Conservation (phyloP, 2,113 vertebrate species). For the Sitta europaea region DNA sequence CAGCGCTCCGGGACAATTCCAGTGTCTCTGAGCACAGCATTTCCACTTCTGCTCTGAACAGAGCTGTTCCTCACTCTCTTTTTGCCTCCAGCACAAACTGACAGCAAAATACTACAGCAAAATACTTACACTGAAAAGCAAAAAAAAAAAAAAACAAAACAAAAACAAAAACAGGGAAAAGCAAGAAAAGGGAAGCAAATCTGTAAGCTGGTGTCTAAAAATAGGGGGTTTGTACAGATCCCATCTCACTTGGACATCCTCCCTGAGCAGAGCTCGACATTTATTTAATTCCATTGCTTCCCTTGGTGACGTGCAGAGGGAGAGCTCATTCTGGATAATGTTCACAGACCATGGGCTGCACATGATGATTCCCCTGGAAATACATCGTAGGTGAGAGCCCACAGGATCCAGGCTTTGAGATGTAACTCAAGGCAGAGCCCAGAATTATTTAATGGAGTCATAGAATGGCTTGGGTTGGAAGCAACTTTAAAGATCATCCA, state of each 20-base stretch:
- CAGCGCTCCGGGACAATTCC: neutral
- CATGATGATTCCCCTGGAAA: neutral
- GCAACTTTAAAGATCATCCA: rapidly evolving
- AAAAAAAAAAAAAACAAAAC: no score
- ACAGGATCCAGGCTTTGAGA: neutral
- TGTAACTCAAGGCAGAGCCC: neutral
- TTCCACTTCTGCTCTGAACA: neutral
- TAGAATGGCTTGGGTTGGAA: neutral
- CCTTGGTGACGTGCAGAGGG: rapidly evolving
- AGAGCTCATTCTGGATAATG: neutral
- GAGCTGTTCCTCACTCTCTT: neutral
- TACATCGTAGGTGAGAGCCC: neutral
- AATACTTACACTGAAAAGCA: neutral
- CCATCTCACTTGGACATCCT: neutral
- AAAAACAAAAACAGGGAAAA: rapidly evolving
- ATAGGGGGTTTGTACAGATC: neutral
- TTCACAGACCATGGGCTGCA: rapidly evolving
- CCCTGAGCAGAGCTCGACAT: neutral
- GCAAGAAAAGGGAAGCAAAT: neutral
- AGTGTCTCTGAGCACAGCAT: rapidly evolving
- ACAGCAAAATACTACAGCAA: neutral
- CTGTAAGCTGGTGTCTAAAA: neutral
- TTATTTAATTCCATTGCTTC: neutral
- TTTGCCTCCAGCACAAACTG: neutral
- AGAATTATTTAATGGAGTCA: neutral